phyloP scores from a whole-genome alignment of 1,140 invertebrate species.

The Prorops nasuta region DNA sequence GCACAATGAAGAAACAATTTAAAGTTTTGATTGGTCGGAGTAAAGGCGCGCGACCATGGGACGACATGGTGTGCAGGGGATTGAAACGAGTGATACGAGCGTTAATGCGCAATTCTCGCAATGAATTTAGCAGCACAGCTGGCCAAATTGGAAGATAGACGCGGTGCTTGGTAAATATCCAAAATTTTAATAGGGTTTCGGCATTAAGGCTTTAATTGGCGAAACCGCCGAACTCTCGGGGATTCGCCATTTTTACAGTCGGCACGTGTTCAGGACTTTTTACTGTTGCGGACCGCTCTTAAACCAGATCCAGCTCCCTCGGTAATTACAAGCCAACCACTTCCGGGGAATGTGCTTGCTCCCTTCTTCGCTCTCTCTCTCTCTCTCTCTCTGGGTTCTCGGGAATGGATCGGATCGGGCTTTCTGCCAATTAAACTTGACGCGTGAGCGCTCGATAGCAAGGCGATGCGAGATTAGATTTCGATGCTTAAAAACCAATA shows the following conservation, averaged over 20 bases:
- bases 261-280: neutral
- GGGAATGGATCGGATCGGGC: too few relatives aligned
- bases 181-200: neutral
- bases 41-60: too few relatives aligned
- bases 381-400: conserved; percentile 1
- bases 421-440: neutral
- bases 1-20: too few relatives aligned
- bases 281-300: neutral
- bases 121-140: too few relatives aligned
- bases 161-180: neutral
- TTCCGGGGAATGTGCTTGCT: neutral
- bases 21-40: too few relatives aligned
- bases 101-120: too few relatives aligned
- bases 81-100: too few relatives aligned
- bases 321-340: neutral
- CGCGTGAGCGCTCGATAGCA: neutral
- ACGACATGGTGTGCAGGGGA: too few relatives aligned
- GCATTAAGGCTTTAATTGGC: neutral
- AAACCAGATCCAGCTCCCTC: neutral
- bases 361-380: conserved; percentile 3
- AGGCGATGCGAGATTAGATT: neutral
- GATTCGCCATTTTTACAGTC: neutral
- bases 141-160: too few relatives aligned
- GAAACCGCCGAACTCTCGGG: neutral
- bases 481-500: neutral